Evolutionary conservation across 1,140 invertebrate species (phyloP).

Genomic region (Spodoptera frugiperda): DNA sequence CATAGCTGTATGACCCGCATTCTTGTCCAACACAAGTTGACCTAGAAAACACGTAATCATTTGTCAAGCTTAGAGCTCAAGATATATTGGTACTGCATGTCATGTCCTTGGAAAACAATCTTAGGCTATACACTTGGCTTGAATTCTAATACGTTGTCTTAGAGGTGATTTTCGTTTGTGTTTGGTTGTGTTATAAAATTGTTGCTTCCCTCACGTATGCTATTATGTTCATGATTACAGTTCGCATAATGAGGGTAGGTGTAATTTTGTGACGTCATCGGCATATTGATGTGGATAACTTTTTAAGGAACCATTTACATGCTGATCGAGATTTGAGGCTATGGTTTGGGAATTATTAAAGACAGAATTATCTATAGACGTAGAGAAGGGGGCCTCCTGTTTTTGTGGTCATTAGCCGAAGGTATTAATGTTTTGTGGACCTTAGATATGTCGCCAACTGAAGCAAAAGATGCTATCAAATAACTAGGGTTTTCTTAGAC

Average conservation of each 20-base stretch:
- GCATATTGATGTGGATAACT: conserved; percentile 47
- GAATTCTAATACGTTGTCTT: conserved; percentile 1
- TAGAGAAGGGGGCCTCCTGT: no score
- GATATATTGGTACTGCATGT: conserved; percentile 40
- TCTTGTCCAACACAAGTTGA: conserved; percentile 11
- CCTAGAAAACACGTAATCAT: background rate
- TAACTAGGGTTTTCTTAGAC: no score
- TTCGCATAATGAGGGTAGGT: conserved; percentile 50
- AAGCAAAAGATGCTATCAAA: no score
- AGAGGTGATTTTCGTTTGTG: conserved; percentile 23
- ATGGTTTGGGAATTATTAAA: conserved; percentile 23
- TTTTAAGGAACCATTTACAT: conserved; percentile 37
- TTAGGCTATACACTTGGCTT: background rate
- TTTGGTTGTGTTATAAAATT: background rate
- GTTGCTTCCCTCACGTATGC: conserved; percentile 45
- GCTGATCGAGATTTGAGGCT: conserved; percentile 4
- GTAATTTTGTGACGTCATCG: conserved; percentile 54
- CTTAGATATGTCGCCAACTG: no score
- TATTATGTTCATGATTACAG: conserved; percentile 52
- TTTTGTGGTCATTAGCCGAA: no score
- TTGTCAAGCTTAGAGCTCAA: conserved; percentile 20
- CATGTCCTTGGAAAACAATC: conserved; percentile 19
- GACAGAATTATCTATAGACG: background rate
- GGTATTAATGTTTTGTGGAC: no score
- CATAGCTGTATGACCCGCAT: conserved; percentile 21